Evolutionary conservation across 2,888 invertebrate species (phyloP).

Genomic region (Tachina grossa): DNA sequence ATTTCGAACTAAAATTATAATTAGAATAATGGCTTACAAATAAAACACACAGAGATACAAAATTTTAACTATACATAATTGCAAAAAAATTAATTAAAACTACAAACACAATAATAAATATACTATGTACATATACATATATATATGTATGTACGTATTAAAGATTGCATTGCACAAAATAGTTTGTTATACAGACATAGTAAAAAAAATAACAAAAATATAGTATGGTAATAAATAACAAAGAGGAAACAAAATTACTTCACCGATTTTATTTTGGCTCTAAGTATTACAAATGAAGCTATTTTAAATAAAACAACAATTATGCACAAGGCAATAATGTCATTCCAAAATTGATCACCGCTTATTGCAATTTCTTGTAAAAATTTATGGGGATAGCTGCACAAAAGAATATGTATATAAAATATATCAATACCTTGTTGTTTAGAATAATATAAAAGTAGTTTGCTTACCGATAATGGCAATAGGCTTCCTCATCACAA

Average conservation of each 20-base stretch:
- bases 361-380: slow-evolving; percentile 91
- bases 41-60: neutral
- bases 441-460: neutral
- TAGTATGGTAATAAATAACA: neutral
- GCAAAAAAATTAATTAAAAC: slow-evolving; percentile 21
- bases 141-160: slow-evolving; percentile 15
- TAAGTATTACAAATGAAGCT: slow-evolving; percentile 88
- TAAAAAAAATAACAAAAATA: slow-evolving; percentile 12
- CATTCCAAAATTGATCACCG: slow-evolving; percentile 92
- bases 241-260: slow-evolving; percentile 74
- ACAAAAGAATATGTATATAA: neutral
- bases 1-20: slow-evolving; percentile 3
- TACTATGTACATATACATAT: neutral
- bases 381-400: slow-evolving; percentile 90
- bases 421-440: neutral
- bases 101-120: slow-evolving; percentile 19
- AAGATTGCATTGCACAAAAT: slow-evolving; percentile 1
- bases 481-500: slow-evolving; percentile 90
- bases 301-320: slow-evolving; percentile 88
- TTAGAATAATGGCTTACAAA: slow-evolving; percentile 9
- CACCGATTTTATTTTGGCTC: slow-evolving; percentile 87
- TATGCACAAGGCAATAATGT: slow-evolving; percentile 88
- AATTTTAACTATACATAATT: slow-evolving; percentile 3
- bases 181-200: slow-evolving; percentile 31
- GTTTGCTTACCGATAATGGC: slow-evolving; percentile 87